Evolutionary conservation across 30 jellyfish, hydroid and myxozoan species (phyloP).

Genomic region (Aurelia aurita): DNA sequence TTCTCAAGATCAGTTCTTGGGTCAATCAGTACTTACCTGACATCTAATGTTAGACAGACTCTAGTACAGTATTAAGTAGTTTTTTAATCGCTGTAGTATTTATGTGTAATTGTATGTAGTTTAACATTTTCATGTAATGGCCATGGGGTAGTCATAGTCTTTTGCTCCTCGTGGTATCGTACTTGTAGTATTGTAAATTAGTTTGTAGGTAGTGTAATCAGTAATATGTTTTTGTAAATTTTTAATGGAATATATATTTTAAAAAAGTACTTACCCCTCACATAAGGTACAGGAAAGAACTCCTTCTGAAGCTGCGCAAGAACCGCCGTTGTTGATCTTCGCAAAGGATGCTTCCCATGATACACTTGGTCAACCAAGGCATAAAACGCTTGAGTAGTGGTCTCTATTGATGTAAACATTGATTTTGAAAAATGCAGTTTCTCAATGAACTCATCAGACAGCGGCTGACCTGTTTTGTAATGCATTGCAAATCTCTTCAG

Average conservation of each 20-base stretch:
- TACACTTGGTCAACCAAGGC: constrained; percentile 86
- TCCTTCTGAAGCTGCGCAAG: constrained; percentile 75
- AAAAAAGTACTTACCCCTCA: constrained; percentile 57
- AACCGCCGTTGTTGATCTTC: constrained; percentile 63
- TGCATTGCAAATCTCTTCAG: constrained; percentile 75
- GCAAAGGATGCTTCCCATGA: constrained; percentile 76
- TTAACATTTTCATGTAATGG: too few relatives aligned
- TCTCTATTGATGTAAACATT: constrained; percentile 81
- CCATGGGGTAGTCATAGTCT: too few relatives aligned
- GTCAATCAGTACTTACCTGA: constrained; percentile 35
- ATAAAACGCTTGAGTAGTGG: constrained; percentile 84
- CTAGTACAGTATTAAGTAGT: too few relatives aligned
- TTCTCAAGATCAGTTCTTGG: not conserved
- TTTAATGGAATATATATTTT: too few relatives aligned
- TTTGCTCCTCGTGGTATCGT: too few relatives aligned
- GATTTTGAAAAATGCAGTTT: constrained; percentile 68
- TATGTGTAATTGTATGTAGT: too few relatives aligned
- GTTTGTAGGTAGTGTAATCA: too few relatives aligned
- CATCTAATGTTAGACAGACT: too few relatives aligned
- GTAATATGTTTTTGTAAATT: too few relatives aligned
- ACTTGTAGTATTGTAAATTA: too few relatives aligned
- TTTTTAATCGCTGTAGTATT: too few relatives aligned
- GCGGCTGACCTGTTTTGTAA: constrained; percentile 87
- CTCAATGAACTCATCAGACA: constrained; percentile 74
- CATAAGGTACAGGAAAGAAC: constrained; percentile 75